Evolutionary conservation across 2,113 vertebrate genomes (phyloP).

Genomic region (Ailurus styani): DNA sequence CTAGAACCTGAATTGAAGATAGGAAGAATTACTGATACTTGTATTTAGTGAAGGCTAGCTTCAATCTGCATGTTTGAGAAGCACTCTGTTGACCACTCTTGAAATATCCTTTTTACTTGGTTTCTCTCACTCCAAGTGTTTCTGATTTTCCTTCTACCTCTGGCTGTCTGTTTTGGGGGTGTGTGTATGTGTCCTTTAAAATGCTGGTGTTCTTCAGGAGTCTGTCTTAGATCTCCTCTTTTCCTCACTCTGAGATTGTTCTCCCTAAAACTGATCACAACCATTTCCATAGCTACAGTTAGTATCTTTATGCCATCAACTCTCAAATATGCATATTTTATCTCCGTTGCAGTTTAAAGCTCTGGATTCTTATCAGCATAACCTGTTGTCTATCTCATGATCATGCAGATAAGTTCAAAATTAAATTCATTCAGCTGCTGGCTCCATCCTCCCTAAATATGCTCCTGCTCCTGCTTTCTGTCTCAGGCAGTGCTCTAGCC

Average conservation of each 20-base stretch:
- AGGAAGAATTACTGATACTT: not conserved
- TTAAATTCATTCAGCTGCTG: not conserved
- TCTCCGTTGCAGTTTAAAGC: not conserved
- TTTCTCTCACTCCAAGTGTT: not conserved
- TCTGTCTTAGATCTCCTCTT: not conserved
- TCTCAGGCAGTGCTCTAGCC: not conserved
- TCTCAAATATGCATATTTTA: not conserved
- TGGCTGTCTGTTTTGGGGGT: not conserved
- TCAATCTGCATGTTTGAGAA: not conserved
- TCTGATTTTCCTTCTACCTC: constrained; percentile 13
- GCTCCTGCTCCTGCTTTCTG: not conserved
- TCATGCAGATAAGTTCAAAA: not conserved
- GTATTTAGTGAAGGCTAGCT: not conserved
- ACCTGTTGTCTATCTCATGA: not conserved
- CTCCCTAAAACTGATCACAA: not conserved
- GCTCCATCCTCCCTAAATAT: not conserved
- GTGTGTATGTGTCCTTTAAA: not conserved
- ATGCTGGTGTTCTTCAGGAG: not conserved
- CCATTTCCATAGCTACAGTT: not conserved
- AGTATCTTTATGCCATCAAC: not conserved
- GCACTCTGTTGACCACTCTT: not conserved
- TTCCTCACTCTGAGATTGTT: not conserved
- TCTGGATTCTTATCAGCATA: not conserved
- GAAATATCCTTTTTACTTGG: not conserved
- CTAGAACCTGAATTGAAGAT: not conserved